These are phyloP conservation scores for Anarsia innoxiella DNA, from an alignment of 2,888 invertebrate species.

Conservation along the genomic window DNA sequence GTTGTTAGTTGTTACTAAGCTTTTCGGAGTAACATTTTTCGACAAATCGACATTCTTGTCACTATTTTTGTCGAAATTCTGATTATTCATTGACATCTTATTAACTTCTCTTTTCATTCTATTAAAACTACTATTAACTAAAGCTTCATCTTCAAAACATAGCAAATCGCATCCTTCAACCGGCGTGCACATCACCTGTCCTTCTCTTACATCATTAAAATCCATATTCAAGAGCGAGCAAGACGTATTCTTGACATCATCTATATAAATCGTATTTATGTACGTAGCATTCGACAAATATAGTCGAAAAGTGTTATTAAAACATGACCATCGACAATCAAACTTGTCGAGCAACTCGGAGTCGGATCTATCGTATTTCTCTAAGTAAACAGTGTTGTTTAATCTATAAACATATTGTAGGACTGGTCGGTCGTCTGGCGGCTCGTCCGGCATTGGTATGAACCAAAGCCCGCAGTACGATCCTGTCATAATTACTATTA, in stretches of 20 bases:
- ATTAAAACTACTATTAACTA: constrained; percentile 15
- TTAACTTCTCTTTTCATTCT: constrained; percentile 24
- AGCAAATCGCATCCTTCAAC: constrained; percentile 44
- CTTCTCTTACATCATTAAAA: constrained; percentile 33
- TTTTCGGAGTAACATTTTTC: too few species aligned
- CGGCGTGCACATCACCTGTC: constrained; percentile 41
- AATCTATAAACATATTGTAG: constrained; percentile 45
- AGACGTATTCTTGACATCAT: constrained; percentile 33
- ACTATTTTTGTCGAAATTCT: neutral
- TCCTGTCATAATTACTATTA: constrained; percentile 79
- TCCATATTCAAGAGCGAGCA: constrained; percentile 53
- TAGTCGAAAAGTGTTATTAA: constrained; percentile 33
- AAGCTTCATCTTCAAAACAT: constrained; percentile 43
- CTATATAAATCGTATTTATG: constrained; percentile 46
- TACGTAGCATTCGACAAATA: constrained; percentile 46
- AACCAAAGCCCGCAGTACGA: constrained; percentile 83
- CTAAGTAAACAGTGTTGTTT: constrained; percentile 51
- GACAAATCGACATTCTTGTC: too few species aligned
- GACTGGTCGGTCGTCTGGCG: constrained; percentile 24
- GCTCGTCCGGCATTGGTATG: constrained; percentile 50
- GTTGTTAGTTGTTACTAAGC: too few species aligned
- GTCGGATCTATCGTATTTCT: constrained; percentile 27
- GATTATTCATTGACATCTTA: too few species aligned
- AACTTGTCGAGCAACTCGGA: constrained; percentile 37
- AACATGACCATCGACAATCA: constrained; percentile 57